Conservation (phyloP, 2,113 vertebrate genomes). For the Cephalopterus ornatus region DNA sequence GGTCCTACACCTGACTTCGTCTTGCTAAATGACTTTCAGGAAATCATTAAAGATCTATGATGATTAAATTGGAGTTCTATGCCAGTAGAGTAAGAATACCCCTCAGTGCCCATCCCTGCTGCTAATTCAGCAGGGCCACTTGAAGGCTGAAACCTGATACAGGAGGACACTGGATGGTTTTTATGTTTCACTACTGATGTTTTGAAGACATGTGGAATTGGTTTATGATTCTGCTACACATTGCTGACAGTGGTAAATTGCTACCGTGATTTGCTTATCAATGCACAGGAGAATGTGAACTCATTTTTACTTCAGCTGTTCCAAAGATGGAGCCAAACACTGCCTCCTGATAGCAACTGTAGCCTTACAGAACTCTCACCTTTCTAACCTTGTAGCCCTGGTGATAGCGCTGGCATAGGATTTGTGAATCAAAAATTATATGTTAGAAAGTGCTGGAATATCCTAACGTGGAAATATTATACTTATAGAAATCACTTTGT, state of each 20-base stretch:
- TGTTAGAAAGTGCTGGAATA: not conserved
- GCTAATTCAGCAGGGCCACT: rapidly evolving
- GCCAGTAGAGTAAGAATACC: not conserved
- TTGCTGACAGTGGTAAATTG: not conserved
- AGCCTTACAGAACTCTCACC: not conserved
- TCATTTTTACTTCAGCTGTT: not conserved
- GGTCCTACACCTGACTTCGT: not conserved
- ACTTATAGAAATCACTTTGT: not conserved
- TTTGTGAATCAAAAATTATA: not conserved
- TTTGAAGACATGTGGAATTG: not conserved
- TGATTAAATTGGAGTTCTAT: not conserved
- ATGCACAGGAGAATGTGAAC: not conserved
- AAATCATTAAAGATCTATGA: not conserved
- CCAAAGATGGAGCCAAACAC: not conserved
- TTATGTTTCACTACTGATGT: not conserved
- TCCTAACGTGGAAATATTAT: not conserved
- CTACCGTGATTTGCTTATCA: not conserved
- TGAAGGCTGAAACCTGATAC: not conserved
- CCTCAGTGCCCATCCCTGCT: not conserved
- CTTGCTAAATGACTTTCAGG: not conserved
- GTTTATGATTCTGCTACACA: not conserved
- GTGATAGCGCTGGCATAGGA: too few relatives aligned
- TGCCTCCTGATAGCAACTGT: not conserved
- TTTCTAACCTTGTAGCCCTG: not conserved
- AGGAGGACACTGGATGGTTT: not conserved